Conservation (phyloP, 2,797 vertebrate genomes). For the Sebastes variabilis region DNA sequence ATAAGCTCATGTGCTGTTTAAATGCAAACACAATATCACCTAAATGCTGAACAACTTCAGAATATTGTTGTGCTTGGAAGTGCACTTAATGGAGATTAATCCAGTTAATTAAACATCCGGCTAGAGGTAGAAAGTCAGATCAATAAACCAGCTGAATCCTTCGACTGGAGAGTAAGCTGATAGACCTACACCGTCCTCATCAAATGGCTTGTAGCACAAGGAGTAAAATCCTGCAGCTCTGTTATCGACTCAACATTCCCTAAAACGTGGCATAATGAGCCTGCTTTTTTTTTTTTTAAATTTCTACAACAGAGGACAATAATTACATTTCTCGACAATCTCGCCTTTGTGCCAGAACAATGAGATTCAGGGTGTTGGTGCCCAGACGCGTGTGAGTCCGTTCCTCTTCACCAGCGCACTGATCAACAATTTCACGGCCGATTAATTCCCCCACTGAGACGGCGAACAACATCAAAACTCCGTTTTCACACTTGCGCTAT, state of each 20-base stretch:
- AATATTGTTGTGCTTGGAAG: background rate
- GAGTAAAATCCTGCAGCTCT: background rate
- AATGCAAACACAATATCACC: background rate
- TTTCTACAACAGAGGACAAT: background rate
- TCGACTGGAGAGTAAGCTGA: background rate
- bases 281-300: background rate
- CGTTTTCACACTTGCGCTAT: background rate
- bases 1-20: background rate
- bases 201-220: background rate
- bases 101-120: conserved; percentile 27
- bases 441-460: conserved; percentile 9
- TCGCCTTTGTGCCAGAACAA: conserved; percentile 9
- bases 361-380: background rate
- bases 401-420: conserved; percentile 1
- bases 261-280: background rate
- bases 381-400: background rate
- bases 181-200: background rate
- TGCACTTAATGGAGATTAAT: conserved; percentile 3
- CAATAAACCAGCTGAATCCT: conserved; percentile 4
- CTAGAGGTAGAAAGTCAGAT: conserved; percentile 20
- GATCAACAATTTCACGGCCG: conserved; percentile 41
- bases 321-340: conserved; percentile 9
- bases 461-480: conserved; percentile 14
- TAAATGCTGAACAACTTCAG: background rate
- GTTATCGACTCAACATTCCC: background rate